Conservation (phyloP, 2,888 invertebrate species). For the Drosophila crucigera region DNA sequence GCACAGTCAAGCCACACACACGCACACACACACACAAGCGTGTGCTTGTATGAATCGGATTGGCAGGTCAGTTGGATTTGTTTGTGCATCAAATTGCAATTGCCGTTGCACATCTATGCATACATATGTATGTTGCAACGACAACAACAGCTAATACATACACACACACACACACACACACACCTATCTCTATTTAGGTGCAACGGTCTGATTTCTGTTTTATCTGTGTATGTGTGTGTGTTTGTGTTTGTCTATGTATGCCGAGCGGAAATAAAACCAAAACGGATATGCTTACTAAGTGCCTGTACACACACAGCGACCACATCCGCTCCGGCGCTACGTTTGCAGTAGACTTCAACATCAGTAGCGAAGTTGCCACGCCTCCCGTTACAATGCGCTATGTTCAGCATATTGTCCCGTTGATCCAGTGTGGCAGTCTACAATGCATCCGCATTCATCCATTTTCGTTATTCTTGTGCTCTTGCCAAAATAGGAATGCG, state of each 20-base stretch:
- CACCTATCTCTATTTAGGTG: constrained; percentile 4
- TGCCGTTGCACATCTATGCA: constrained; percentile 60
- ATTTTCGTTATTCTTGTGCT: constrained; percentile 42
- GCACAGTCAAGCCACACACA: constrained; percentile 20
- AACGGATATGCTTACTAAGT: constrained; percentile 79
- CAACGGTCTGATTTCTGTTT: constrained; percentile 17
- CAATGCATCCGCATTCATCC: constrained; percentile 45
- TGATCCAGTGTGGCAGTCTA: constrained; percentile 10
- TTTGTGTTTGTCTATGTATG: constrained; percentile 33
- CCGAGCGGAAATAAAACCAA: constrained; percentile 76
- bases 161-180: constrained; percentile 22
- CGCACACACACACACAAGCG: constrained; percentile 3
- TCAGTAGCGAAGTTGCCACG: constrained; percentile 18
- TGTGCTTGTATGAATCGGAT: constrained; percentile 31
- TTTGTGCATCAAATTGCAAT: constrained; percentile 78
- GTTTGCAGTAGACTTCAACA: constrained; percentile 51
- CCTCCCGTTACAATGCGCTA: neutral
- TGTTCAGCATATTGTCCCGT: constrained; percentile 6
- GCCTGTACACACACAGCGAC: constrained; percentile 65
- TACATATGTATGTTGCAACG: constrained; percentile 32
- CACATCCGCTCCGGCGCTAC: constrained; percentile 63
- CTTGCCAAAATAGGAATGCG: neutral
- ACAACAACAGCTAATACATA: constrained; percentile 21
- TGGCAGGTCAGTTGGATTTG: constrained; percentile 57
- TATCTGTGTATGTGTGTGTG: constrained; percentile 1